Conservation (phyloP, 1,140 invertebrate species). For the Meloidogyne floridensis region DNA sequence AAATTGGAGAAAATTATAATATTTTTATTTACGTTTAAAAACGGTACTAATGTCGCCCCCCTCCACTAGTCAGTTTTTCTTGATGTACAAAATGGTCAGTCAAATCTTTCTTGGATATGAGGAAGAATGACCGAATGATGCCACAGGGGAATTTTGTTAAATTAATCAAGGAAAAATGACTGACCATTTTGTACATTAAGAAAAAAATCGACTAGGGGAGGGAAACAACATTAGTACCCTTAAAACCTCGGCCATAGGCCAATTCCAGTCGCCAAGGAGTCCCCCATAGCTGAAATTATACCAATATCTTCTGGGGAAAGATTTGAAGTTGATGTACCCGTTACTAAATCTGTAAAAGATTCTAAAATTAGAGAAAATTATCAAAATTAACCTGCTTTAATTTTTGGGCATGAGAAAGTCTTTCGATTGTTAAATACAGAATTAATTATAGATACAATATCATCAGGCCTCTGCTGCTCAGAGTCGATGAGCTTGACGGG, state of each 20-base stretch:
- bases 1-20: not conserved
- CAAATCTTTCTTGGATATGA: too few species aligned
- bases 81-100: too few species aligned
- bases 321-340: slow-evolving; percentile 48
- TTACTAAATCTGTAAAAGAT: slow-evolving; percentile 46
- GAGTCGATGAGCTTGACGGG: slow-evolving; percentile 47
- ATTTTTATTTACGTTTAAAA: not conserved
- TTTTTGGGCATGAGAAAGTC: slow-evolving; percentile 29
- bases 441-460: slow-evolving; percentile 46
- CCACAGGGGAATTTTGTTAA: too few species aligned
- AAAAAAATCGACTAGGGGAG: too few species aligned
- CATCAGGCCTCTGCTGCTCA: slow-evolving; percentile 46
- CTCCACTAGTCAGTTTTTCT: too few species aligned
- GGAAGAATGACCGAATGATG: too few species aligned
- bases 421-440: slow-evolving; percentile 53
- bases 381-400: slow-evolving; percentile 13
- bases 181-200: too few species aligned
- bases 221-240: too few species aligned
- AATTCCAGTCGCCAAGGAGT: slow-evolving; percentile 55
- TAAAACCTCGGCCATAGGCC: slow-evolving; percentile 56
- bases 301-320: slow-evolving; percentile 54
- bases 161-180: too few species aligned
- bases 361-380: slow-evolving; percentile 40
- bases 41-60: too few species aligned
- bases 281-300: slow-evolving; percentile 55